Evolutionary conservation across 2,113 vertebrate species (phyloP).

Genomic region (Hoplias malabaricus): DNA sequence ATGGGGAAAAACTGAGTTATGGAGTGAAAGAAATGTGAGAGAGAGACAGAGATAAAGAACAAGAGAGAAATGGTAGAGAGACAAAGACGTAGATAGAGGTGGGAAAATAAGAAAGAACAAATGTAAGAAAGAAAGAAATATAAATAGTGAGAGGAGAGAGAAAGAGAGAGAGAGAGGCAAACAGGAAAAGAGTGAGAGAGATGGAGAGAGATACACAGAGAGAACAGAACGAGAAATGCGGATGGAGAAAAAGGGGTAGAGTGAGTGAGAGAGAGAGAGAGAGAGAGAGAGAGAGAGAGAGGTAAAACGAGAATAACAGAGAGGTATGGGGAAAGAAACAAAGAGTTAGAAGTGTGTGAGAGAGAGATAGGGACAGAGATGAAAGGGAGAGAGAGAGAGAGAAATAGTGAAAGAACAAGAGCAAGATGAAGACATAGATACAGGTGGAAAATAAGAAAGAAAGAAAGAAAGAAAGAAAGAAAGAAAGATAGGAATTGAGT

Average conservation of each 20-base stretch:
- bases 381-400: conserved; percentile 58
- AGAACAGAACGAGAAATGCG: no score
- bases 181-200: conserved; percentile 56
- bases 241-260: background rate
- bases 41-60: background rate
- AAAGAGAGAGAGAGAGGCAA: conserved; percentile 34
- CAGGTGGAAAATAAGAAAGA: no score
- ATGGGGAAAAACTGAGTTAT: no score
- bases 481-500: no score
- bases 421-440: no score
- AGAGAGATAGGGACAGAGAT: conserved; percentile 19
- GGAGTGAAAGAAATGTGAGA: background rate
- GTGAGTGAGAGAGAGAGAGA: conserved; percentile 21
- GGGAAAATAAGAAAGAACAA: no score
- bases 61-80: conserved; percentile 39
- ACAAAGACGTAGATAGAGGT: no score
- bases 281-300: background rate
- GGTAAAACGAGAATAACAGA: no score
- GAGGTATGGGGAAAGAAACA: no score
- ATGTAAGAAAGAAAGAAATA: background rate
- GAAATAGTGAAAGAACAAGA: background rate
- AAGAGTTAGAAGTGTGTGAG: no score
- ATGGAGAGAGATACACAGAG: background rate
- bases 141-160: background rate
- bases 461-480: background rate